Conservation (phyloP, 2,113 vertebrate species). For the Ibidorhyncha struthersii region DNA sequence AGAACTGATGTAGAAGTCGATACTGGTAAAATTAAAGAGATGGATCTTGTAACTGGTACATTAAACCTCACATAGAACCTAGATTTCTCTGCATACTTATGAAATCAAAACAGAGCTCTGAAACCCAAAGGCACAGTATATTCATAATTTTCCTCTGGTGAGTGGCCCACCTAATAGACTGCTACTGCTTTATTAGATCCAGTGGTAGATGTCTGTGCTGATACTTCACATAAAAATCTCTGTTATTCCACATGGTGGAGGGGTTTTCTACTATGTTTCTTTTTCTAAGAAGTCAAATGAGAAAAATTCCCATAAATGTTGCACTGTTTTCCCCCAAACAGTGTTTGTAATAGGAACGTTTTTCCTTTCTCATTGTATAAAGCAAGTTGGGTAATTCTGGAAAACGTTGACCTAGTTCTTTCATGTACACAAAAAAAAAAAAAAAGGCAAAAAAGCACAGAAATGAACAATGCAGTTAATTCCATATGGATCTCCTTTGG, state of each 20-base stretch:
- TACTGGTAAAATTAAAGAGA: neutral
- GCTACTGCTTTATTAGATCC: conserved; percentile 13
- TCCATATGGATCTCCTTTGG: conserved; percentile 15
- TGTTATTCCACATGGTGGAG: neutral
- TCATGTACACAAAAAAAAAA: neutral
- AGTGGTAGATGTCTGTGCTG: neutral
- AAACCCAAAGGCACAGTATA: neutral
- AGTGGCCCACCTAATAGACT: neutral
- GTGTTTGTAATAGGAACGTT: neutral
- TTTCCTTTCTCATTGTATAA: neutral
- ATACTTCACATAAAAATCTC: neutral
- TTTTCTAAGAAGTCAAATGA: neutral
- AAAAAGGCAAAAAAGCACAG: neutral
- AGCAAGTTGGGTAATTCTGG: neutral
- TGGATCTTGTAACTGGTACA: neutral
- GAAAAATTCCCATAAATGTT: neutral
- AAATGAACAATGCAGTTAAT: conserved; percentile 22
- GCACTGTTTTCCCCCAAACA: neutral
- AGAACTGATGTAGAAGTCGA: neutral
- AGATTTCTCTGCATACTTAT: neutral
- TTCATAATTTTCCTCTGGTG: neutral
- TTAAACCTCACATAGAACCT: neutral
- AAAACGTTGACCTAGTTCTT: conserved; percentile 18
- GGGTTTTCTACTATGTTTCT: neutral
- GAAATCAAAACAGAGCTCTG: neutral